These are phyloP conservation scores for Hemicrepidius hirtus DNA, from an alignment of 2,888 invertebrate genomes.

Conservation along the genomic window DNA sequence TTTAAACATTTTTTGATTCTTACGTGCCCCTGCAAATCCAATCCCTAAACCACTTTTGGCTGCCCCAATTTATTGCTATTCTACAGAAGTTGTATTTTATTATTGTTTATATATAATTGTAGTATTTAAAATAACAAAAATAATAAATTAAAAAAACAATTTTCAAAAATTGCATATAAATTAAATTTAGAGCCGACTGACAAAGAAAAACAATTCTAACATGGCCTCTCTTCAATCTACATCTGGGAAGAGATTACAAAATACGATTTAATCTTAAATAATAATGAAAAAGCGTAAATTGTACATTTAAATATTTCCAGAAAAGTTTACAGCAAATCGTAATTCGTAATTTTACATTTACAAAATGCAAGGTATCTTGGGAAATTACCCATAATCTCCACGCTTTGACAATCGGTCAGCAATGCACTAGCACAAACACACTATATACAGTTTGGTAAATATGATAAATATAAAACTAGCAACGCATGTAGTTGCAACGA, in stretches of 20 bases:
- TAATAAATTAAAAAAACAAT: no score
- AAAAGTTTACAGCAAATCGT: background rate
- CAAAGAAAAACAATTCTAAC: constrained; percentile 10
- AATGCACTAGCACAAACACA: background rate
- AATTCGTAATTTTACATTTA: constrained; percentile 13
- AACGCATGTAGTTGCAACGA: background rate
- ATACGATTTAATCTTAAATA: background rate
- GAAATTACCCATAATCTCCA: constrained; percentile 69
- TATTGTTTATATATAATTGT: no score
- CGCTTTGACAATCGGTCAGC: constrained; percentile 25
- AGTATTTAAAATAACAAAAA: no score
- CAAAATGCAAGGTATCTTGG: constrained; percentile 60
- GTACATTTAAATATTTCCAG: background rate
- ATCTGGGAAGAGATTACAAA: background rate
- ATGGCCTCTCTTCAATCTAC: constrained; percentile 7
- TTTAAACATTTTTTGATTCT: no score
- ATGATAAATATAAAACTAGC: background rate
- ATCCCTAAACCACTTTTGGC: no score
- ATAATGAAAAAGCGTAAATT: constrained; percentile 12
- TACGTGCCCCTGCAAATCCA: no score
- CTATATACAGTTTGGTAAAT: background rate
- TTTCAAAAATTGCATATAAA: no score
- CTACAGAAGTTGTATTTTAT: no score
- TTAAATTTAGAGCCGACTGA: background rate
- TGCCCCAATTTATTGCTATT: no score